Evolutionary conservation across 2,888 invertebrate genomes (phyloP).

Genomic region (Volucella inanis): DNA sequence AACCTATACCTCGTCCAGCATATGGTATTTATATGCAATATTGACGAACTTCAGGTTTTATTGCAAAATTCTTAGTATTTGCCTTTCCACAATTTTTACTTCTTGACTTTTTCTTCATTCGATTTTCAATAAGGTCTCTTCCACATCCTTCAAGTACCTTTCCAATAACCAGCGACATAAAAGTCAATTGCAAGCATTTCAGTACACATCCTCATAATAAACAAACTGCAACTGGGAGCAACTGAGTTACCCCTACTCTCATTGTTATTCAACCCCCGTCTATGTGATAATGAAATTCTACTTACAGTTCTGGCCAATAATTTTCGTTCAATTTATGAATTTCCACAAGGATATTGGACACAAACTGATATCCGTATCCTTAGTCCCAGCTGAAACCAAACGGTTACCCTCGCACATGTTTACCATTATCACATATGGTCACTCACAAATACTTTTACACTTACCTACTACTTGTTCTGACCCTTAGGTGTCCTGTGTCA

Average conservation of each 20-base stretch:
- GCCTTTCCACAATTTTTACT: too few species aligned
- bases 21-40: too few species aligned
- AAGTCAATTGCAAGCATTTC: too few species aligned
- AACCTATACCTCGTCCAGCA: too few species aligned
- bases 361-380: constrained; percentile 31
- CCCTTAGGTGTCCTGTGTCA: constrained; percentile 60
- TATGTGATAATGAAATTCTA: constrained; percentile 65
- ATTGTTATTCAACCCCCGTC: constrained; percentile 49
- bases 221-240: too few species aligned
- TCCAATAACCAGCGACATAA: too few species aligned
- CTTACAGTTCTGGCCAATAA: constrained; percentile 51
- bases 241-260: neutral
- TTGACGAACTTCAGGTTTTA: too few species aligned
- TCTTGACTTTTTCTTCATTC: too few species aligned
- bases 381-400: constrained; percentile 17
- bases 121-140: too few species aligned
- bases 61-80: too few species aligned
- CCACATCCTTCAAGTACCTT: too few species aligned
- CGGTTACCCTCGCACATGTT: constrained; percentile 54
- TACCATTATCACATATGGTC: constrained; percentile 56
- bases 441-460: neutral
- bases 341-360: constrained; percentile 55
- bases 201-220: too few species aligned
- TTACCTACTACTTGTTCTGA: constrained; percentile 22
- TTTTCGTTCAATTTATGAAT: constrained; percentile 72